phyloP scores from a whole-genome alignment of 2,888 invertebrate species.

The Julus scanicus region DNA sequence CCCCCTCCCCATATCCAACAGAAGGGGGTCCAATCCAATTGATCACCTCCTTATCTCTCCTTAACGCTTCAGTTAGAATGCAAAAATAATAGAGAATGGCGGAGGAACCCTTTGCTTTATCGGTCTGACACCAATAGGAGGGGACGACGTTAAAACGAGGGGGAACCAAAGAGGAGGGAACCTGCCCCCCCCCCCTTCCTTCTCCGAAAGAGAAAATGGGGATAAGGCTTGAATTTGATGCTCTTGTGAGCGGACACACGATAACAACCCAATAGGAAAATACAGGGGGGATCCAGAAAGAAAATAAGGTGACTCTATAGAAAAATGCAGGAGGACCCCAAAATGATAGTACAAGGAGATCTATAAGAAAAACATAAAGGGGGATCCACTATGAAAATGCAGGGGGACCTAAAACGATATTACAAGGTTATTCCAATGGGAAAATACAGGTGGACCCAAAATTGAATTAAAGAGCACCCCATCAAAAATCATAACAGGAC shows the following conservation, averaged over 20 bases:
- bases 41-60: slow-evolving; percentile 34
- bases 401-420: no score
- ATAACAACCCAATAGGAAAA: background rate
- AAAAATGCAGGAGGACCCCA: no score
- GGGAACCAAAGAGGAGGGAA: background rate
- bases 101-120: slow-evolving; percentile 16
- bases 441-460: no score
- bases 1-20: background rate
- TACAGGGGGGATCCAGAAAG: background rate
- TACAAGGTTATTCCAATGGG: no score
- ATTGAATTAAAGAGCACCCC: no score
- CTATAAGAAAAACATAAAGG: no score
- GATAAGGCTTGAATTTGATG: background rate
- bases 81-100: slow-evolving; percentile 40
- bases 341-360: no score
- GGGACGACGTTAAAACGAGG: background rate
- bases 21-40: slow-evolving; percentile 20
- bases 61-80: slow-evolving; percentile 40
- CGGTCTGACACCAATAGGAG: background rate
- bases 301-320: background rate
- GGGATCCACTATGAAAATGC: no score
- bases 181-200: background rate
- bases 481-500: no score
- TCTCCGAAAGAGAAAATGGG: background rate
- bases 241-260: background rate